These are phyloP conservation scores for Beris chalybata DNA, from an alignment of 2,888 invertebrate genomes.

Conservation along the genomic window DNA sequence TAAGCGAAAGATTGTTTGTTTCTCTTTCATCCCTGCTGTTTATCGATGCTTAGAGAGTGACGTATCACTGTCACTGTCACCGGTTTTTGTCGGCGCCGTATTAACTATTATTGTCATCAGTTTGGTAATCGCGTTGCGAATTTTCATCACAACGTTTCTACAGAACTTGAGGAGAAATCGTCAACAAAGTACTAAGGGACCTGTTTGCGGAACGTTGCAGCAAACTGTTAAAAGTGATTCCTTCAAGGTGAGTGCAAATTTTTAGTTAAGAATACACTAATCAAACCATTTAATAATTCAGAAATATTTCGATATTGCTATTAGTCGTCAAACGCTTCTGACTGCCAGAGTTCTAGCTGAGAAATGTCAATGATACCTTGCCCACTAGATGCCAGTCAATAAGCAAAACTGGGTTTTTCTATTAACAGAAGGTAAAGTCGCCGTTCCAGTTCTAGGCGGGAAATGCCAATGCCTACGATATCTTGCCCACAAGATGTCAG, in stretches of 20 bases:
- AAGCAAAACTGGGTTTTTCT: too few species aligned
- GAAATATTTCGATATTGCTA: too few species aligned
- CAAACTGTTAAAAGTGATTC: conserved; percentile 50
- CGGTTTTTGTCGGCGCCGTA: conserved; percentile 56
- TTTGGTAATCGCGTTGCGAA: conserved; percentile 53
- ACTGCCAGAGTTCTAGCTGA: too few species aligned
- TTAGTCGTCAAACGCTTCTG: too few species aligned
- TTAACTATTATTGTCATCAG: conserved; percentile 56
- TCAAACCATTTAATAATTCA: too few species aligned
- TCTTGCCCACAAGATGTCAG: too few species aligned
- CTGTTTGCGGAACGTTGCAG: conserved; percentile 48
- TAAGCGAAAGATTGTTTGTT: neutral
- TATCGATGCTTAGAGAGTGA: conserved; percentile 48
- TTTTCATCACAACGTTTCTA: conserved; percentile 55
- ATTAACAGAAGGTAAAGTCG: too few species aligned
- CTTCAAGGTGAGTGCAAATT: conserved; percentile 49
- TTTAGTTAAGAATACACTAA: neutral
- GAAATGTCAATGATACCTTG: too few species aligned
- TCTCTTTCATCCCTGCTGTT: neutral
- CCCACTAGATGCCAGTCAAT: too few species aligned
- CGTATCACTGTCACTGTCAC: conserved; percentile 53
- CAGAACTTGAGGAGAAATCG: conserved; percentile 55
- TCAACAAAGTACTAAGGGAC: conserved; percentile 53
- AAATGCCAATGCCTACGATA: too few species aligned
- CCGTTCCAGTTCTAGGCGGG: too few species aligned